Base-by-base conservation (phyloP, 2,888 invertebrate species). In the Elegia similella region DNA sequence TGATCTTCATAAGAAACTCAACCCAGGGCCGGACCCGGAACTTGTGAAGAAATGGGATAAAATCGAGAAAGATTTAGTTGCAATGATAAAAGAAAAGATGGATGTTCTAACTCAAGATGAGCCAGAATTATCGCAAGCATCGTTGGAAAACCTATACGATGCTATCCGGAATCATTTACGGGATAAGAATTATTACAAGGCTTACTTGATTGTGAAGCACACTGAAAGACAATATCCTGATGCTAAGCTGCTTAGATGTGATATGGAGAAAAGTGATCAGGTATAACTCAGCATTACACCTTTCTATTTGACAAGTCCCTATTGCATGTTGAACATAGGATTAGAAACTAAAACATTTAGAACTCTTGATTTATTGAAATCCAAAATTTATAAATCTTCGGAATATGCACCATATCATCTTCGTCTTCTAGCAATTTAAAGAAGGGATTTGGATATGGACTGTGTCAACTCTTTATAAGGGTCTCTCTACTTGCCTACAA, bases 1-100 rank as follows among this genome's bases (percentile, higher is more conserved):
- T 42, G 93, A 94, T 55, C 89, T 95, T 67, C 92, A 93, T 66
- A 83, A 92, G 55, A 88, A 84, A 63, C 65, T 91, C 0, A 91
- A 89, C 63, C 87, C 89, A 0, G 83, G 80, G 1, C 88, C 91
- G 0, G 88, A 92, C 73, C 85, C 75, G 47, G 92, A 76, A 57
- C 88, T 78, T 57, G 79, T 75, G 66, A 92, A 75, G 62, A 92
- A 84, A 66, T 95, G 92, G 93, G 86, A 79, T 56, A 86, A 76
- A 76, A 93, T 92, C 10, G 89, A 93, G 30, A 82, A 86, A 50
- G 88, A 93, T 23, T 80, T 93, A 0, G 78, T 92, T 17, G 76
- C 80, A 38, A 76, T 90, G 0, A 92, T 94, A 43, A 86, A 92
- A 42, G 81, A 89, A 48, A 88, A 92, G 58, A 74, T 93, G 62